Evolutionary conservation across 2,797 vertebrate species (phyloP), one percentile per base, ranked within the genome.

Genomic region (Oreochromis mossambicus): DNA sequence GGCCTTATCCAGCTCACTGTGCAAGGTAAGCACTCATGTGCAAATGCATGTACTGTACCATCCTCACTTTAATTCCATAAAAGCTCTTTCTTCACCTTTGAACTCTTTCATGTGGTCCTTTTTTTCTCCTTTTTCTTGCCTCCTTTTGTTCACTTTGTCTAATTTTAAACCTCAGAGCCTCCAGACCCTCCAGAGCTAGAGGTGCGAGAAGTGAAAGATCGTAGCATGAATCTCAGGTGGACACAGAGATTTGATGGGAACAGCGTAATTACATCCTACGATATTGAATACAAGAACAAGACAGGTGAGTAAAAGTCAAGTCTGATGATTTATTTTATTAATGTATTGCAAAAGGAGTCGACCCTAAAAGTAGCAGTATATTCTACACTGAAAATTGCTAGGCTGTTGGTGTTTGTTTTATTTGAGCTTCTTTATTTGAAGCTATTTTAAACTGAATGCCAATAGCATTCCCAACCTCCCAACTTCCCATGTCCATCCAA

Each of bases 201-300:
- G 94, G 98, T 99, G 79, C 96, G 98, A 0, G 98, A 99, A 93
- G 98, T 99, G 34, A 99, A 99, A 91, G 98, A 99, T 90, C 97
- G 98, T 12, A 99, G 98, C 32, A 99, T 99, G 98, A 99, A 99
- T 85, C 93, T 99, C 61, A 95, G 98, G 29, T 99, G 98, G 98
- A 99, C 98, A 0, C 98, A 99, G 94, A 92, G 98, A 34, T 99
- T 99, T 6, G 98, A 99, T 0, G 98, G 98, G 79, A 99, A 99
- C 96, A 99, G 98, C 78, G 97, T 98, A 92, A 99, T 99, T 93
- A 98, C 98, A 0, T 98, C 97, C 2, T 99, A 99, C 1, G 98
- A 99, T 79, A 99, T 99, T 1, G 98, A 99, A 86, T 99, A 99
- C 94, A 99, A 99, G 94, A 99, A 99, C 92, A 99, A 99, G 89